phyloP scores from a whole-genome alignment of 1,140 invertebrate genomes.

The Diorhabda elongata region DNA sequence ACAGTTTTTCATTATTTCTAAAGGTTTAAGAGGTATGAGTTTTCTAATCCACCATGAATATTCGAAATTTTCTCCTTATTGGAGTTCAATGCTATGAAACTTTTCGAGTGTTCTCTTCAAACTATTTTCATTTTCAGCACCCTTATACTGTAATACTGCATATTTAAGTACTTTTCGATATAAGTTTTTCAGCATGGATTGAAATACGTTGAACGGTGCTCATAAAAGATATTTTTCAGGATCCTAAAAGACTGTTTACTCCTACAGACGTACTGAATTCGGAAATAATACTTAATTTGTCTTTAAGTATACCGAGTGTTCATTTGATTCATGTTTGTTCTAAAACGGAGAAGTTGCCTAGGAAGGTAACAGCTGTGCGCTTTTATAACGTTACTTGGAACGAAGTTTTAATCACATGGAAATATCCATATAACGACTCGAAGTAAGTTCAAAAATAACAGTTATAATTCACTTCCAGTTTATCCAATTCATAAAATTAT shows the following conservation, averaged over 20 bases:
- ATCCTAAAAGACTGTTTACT: slow-evolving; percentile 16
- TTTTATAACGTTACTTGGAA: slow-evolving; percentile 35
- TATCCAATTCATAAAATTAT: too few relatives aligned
- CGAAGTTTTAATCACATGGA: slow-evolving; percentile 40
- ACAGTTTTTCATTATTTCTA: too few relatives aligned
- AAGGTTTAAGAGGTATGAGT: too few relatives aligned
- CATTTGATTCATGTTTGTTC: slow-evolving; percentile 35
- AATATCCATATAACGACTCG: slow-evolving; percentile 27
- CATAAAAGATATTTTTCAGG: slow-evolving; percentile 17
- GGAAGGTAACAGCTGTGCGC: slow-evolving; percentile 27
- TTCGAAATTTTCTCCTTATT: too few relatives aligned
- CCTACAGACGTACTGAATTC: slow-evolving; percentile 17
- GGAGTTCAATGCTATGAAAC: too few relatives aligned
- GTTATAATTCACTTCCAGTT: not conserved
- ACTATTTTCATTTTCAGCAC: too few relatives aligned
- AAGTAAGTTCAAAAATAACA: slow-evolving; percentile 25
- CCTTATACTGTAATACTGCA: too few relatives aligned
- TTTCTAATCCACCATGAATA: too few relatives aligned
- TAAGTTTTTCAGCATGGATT: too few relatives aligned
- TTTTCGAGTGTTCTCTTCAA: too few relatives aligned
- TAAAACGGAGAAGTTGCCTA: slow-evolving; percentile 22
- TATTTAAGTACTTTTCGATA: too few relatives aligned
- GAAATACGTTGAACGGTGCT: too few relatives aligned
- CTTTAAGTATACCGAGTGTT: slow-evolving; percentile 32
- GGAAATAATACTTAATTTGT: slow-evolving; percentile 21